phyloP scores from a whole-genome alignment of 2,113 vertebrate species.

The Cyanoderma ruficeps region DNA sequence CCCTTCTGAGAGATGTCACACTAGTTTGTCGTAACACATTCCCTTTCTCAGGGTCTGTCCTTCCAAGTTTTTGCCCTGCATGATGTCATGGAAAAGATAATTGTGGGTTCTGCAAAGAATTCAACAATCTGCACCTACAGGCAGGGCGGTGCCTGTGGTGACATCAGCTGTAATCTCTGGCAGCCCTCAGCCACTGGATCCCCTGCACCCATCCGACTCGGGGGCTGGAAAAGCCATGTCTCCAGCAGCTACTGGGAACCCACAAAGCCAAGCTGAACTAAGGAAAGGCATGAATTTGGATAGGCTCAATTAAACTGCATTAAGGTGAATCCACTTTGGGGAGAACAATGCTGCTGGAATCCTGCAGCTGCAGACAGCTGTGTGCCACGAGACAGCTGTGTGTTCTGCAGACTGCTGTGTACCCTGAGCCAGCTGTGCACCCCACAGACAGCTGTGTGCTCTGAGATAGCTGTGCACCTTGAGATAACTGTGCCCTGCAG shows the following conservation, averaged over 20 bases:
- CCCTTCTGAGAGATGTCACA: neutral
- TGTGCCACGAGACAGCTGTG: neutral
- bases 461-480: neutral
- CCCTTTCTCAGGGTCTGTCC: neutral
- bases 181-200: accelerated
- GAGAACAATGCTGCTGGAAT: neutral
- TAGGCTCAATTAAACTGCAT: neutral
- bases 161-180: neutral
- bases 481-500: neutral
- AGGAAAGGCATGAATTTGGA: neutral
- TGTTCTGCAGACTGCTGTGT: neutral
- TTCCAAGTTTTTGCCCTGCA: neutral
- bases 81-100: neutral
- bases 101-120: neutral
- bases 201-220: neutral
- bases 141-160: neutral
- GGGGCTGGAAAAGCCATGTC: neutral
- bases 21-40: neutral
- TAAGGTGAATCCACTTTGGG: neutral
- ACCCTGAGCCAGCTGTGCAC: neutral
- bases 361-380: neutral
- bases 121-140: neutral
- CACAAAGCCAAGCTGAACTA: neutral
- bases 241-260: neutral
- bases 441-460: neutral